Evolutionary conservation across 2,888 invertebrate genomes (phyloP), one percentile per base, ranked within the genome.

Genomic region (Meteorus colon): DNA sequence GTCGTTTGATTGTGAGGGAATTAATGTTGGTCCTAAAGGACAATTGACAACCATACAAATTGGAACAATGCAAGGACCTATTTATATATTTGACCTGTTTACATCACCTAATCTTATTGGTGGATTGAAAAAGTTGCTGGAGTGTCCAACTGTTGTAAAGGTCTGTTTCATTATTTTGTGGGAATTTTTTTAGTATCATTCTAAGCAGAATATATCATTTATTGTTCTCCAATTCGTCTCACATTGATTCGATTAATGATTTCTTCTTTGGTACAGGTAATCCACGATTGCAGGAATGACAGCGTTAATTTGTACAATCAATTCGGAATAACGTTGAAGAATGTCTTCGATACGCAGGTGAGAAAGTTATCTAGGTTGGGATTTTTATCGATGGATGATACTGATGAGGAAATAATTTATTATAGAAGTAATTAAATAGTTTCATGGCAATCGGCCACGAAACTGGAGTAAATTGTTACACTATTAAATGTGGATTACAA

Each of bases 221-320:
- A 24, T 24, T 24, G 24, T 24, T 24, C 24, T 24, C 24, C 24
- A 24, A 24, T 1, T 24, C 1, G 24, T 24, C 24, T 24, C 24
- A 24, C 24, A 24, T 24, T 24, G 24, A 70, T 60, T 24, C 37
- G 27, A 24, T 55, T 45, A 24, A 41, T 27, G 8, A 37, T 45
- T 10, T 24, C 6, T 62, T 19, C 10, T 76, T 77, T 81, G 79
- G 90, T 90, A 73, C 81, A 94, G 93, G 93, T 97, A 74, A 95
- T 97, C 86, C 97, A 98, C 89, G 97, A 98, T 88, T 97, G 97
- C 87, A 93, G 97, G 79, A 97, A 96, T 89, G 97, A 97, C 90
- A 96, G 97, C 77, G 95, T 95, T 66, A 97, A 96, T 91, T 92
- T 98, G 82, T 94, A 93, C 90, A 93, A 93, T 88, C 97, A 97